Conservation (phyloP, 92 coral and sea anemone genomes). For the Blastomussa wellsi region DNA sequence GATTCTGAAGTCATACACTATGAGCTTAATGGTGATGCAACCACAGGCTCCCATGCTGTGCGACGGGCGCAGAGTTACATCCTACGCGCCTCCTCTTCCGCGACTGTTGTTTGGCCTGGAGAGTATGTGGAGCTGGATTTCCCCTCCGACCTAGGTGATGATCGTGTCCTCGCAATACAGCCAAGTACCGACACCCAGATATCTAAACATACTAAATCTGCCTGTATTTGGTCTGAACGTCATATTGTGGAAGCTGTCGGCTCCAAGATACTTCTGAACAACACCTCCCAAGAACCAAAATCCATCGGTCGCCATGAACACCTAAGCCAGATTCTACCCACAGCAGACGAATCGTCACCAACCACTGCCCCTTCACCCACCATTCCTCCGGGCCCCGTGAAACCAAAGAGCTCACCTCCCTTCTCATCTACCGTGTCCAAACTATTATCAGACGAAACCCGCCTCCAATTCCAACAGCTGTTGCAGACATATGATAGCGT, state of each 20-base stretch:
- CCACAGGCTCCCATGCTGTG: too few relatives aligned
- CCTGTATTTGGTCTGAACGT: slow-evolving; percentile 24
- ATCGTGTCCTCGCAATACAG: too few relatives aligned
- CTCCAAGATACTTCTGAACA: neutral
- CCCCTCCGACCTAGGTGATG: too few relatives aligned
- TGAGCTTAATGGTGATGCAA: slow-evolving; percentile 12
- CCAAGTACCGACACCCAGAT: too few relatives aligned
- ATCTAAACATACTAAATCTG: too few relatives aligned
- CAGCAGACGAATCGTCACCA: neutral
- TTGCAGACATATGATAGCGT: too few relatives aligned
- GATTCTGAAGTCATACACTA: slow-evolving; percentile 13
- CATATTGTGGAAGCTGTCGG: slow-evolving; percentile 29
- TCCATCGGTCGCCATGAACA: neutral
- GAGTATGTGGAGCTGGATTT: too few relatives aligned
- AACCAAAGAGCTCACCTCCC: neutral
- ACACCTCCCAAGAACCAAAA: neutral
- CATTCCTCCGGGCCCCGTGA: neutral
- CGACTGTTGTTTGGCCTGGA: too few relatives aligned
- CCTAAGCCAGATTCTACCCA: slow-evolving; percentile 18
- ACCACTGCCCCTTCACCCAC: neutral
- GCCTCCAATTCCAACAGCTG: too few relatives aligned
- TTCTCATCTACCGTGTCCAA: slow-evolving; percentile 1
- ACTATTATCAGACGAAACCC: too few relatives aligned
- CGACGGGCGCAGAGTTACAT: too few relatives aligned
- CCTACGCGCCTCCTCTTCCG: too few relatives aligned